Base-by-base conservation (phyloP, 2,797 vertebrate genomes). In the Micrastur ruficollis region DNA sequence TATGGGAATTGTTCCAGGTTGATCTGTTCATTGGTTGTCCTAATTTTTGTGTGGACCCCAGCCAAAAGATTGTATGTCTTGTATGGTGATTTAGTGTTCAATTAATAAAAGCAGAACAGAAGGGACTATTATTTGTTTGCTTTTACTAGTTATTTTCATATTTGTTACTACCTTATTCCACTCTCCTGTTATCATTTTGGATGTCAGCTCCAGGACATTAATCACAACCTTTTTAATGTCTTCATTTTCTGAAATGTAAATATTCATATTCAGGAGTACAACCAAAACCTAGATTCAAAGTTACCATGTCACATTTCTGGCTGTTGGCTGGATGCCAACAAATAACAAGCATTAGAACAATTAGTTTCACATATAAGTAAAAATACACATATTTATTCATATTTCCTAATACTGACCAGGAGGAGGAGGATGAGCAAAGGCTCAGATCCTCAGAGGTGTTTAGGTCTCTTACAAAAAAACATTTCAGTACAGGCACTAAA, bases 181-280 rank as follows among this genome's bases (percentile, higher is more conserved):
- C 25, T 88, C 58, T 79, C 4, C 29, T 78, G 5, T 49, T 86
- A 46, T 56, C 5, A 5, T 55, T 93, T 89, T 58, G 50, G 5
- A 20, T 66, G 42, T 73, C 38, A 68, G 14, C 76, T 91, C 38
- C 44, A 38, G 67, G 68, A 61, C 50, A 34, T 74, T 36, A 70
- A n/a, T 59, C 52, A 42, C 38, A 85, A 47, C 9, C 44, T 94
- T 80, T 86, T 75, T 36, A 14, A 62, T 56, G 26, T 65, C 70
- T 93, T 88, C 13, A 49, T 93, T 83, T 84, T 90, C 85, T 95
- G 72, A 88, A 94, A 90, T 91, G 36, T 42, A 95, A 89, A 88
- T 68, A 68, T 46, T 89, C 62, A 52, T 96, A 61, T 86, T 53
- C 85, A 82, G 58, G 40, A 56, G 23, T 61, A 59, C 55, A 91